These are phyloP conservation scores for Lepidostoma basale DNA, from an alignment of 1,140 invertebrate species.

Conservation along the genomic window DNA sequence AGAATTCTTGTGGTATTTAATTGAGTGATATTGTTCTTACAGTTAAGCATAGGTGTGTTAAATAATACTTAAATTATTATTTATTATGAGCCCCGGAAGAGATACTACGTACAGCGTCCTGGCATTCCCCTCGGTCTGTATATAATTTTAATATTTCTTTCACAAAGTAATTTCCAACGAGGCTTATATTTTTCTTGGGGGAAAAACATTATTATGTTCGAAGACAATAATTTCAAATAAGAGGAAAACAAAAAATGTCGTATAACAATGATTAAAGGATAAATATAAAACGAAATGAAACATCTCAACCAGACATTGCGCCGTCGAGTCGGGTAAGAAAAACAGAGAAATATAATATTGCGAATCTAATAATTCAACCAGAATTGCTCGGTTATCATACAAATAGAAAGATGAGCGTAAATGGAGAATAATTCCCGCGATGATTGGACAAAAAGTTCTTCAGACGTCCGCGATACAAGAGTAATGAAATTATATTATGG, in stretches of 20 bases:
- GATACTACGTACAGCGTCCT: too few relatives aligned
- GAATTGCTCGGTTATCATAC: slow-evolving; percentile 29
- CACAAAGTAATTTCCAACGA: slow-evolving; percentile 5
- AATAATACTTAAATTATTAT: too few relatives aligned
- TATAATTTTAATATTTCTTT: slow-evolving; percentile 19
- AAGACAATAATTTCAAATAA: slow-evolving; percentile 24
- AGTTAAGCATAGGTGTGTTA: too few relatives aligned
- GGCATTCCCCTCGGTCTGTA: background rate
- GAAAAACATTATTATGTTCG: slow-evolving; percentile 18
- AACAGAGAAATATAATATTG: slow-evolving; percentile 14
- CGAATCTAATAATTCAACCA: slow-evolving; percentile 24
- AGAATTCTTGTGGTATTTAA: too few relatives aligned
- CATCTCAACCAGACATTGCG: slow-evolving; percentile 12
- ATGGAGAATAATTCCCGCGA: slow-evolving; percentile 20
- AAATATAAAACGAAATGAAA: slow-evolving; percentile 27
- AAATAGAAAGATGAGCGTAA: slow-evolving; percentile 23
- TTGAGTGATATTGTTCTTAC: too few relatives aligned
- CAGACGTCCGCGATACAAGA: slow-evolving; percentile 1
- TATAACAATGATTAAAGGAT: slow-evolving; percentile 24
- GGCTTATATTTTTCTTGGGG: slow-evolving; percentile 2
- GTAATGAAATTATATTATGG: slow-evolving; percentile 24
- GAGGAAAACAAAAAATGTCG: slow-evolving; percentile 13
- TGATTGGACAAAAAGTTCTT: slow-evolving; percentile 25
- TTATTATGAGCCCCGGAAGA: too few relatives aligned
- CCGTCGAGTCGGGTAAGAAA: background rate